Percentiles rank a stretch among this genome's conserved stretches.
These are phyloP conservation scores for Tetramorium alpestre DNA, from an alignment of 1,140 invertebrate species.

Conservation along the genomic window DNA sequence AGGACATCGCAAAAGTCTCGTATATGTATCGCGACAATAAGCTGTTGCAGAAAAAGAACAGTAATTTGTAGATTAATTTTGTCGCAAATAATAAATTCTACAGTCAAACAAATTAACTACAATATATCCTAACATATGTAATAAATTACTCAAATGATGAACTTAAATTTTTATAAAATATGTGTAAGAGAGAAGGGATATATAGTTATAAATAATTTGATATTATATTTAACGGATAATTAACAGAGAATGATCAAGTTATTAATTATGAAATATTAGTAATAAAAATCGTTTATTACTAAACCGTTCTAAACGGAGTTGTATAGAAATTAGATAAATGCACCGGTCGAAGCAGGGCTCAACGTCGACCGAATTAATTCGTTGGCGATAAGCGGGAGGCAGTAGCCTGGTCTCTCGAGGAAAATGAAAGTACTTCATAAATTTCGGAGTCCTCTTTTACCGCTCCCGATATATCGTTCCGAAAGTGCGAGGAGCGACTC, in stretches of 20 bases:
- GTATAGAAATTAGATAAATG: conserved; percentile 1
- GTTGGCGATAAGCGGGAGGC: conserved; percentile 34
- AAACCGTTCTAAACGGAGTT: not conserved
- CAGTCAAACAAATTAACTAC: not conserved
- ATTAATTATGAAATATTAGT: not conserved
- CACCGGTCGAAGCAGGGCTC: not conserved
- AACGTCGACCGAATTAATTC: conserved; percentile 40
- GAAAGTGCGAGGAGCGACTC: conserved; percentile 17
- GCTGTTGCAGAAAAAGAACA: not conserved
- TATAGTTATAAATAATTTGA: not conserved
- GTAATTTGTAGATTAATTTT: not conserved
- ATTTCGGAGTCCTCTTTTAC: conserved; percentile 35
- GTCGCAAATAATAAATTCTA: not conserved
- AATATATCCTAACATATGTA: not conserved
- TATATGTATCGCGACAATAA: not conserved
- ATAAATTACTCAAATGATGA: no score
- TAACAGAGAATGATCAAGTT: not conserved
- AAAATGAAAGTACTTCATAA: conserved; percentile 36
- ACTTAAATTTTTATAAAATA: not conserved
- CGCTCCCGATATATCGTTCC: not conserved
- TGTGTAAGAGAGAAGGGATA: not conserved
- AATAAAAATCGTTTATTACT: not conserved
- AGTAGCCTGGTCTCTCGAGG: conserved; percentile 1
- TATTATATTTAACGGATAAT: not conserved
- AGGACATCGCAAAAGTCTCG: not conserved